These are phyloP conservation scores for Hylaeus anthracinus DNA, from an alignment of 1,140 invertebrate genomes.

Conservation along the genomic window DNA sequence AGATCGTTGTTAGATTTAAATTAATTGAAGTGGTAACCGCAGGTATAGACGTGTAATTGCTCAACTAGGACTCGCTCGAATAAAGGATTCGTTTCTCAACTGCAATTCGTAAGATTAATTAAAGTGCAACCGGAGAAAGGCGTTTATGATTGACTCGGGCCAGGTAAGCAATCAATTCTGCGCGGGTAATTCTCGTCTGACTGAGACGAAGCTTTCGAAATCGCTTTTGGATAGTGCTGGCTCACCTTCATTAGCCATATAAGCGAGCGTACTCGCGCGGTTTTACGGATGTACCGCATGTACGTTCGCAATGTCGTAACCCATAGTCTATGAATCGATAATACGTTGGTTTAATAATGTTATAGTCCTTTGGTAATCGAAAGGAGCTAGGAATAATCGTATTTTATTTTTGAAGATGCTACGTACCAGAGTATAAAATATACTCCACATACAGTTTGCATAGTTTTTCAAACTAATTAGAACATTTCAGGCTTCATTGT, in stretches of 20 bases:
- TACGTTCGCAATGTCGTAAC: conserved; percentile 8
- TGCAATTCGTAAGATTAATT: background rate
- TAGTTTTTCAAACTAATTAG: too few species aligned
- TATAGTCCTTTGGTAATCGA: too few species aligned
- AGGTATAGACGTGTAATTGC: background rate
- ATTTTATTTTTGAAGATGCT: too few species aligned
- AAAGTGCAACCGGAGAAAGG: background rate
- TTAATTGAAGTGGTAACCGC: too few species aligned
- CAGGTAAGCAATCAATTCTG: conserved; percentile 2
- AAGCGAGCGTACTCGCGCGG: background rate
- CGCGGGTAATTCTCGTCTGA: background rate
- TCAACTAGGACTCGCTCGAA: background rate
- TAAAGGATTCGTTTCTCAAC: background rate
- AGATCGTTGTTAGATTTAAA: too few species aligned
- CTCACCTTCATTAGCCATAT: conserved; percentile 49
- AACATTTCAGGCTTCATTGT: too few species aligned
- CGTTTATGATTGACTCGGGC: background rate
- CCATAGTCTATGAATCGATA: background rate
- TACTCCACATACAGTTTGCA: too few species aligned
- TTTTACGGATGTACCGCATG: background rate
- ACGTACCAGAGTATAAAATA: too few species aligned
- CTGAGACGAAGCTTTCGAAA: conserved; percentile 37
- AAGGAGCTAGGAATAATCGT: too few species aligned
- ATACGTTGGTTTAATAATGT: background rate
- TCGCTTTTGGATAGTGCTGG: background rate